Percentiles rank a stretch among this genome's conserved stretches.
These are phyloP conservation scores for Hydrophis major DNA, from an alignment of 2,797 vertebrate genomes.

Conservation along the genomic window DNA sequence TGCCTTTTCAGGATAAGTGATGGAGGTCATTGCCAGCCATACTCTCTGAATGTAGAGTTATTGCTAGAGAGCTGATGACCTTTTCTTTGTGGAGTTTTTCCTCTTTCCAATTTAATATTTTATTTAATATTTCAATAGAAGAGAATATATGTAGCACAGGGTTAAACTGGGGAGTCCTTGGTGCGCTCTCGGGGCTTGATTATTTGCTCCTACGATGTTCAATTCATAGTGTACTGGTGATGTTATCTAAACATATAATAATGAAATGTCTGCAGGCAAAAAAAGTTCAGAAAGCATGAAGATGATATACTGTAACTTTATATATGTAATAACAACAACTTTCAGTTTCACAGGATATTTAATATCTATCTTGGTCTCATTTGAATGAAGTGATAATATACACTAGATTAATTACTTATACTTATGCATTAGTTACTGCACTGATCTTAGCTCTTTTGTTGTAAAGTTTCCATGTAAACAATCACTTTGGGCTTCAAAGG, in stretches of 20 bases:
- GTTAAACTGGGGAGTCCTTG: neutral
- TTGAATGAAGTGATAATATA: neutral
- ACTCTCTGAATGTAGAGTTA: neutral
- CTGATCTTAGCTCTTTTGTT: neutral
- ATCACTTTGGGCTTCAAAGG: neutral
- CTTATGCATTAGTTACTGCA: no score
- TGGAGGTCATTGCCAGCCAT: neutral
- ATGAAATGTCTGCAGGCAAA: neutral
- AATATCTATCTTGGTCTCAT: neutral
- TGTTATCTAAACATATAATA: neutral
- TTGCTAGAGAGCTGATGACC: neutral
- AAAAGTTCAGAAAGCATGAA: neutral
- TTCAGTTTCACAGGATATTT: neutral
- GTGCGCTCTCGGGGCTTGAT: neutral
- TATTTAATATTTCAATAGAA: neutral
- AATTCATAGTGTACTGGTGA: neutral
- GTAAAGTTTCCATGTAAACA: neutral
- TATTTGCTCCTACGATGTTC: neutral
- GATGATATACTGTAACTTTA: neutral
- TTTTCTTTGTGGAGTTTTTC: neutral
- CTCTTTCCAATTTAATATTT: neutral
- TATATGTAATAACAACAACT: neutral
- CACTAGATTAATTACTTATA: no score
- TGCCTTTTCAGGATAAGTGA: neutral
- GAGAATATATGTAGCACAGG: neutral